A percentile compares a stretch with the other conserved stretches of the same genome.
phyloP scores from a whole-genome alignment of 1,140 invertebrate genomes.

The Amyelois transitella region DNA sequence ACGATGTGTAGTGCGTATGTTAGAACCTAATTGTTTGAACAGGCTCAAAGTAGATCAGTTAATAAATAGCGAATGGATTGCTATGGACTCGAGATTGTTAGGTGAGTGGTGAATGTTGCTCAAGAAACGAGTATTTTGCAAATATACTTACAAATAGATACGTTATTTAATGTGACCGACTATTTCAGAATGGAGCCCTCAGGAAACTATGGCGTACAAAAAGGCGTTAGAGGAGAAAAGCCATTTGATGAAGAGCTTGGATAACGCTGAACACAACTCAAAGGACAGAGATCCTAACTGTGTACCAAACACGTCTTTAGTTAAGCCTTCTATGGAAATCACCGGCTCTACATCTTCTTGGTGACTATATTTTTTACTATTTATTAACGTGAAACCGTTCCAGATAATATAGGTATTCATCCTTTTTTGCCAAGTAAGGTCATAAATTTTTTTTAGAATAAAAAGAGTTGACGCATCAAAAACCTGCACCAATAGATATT shows the following conservation, averaged over 20 bases:
- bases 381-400: neutral
- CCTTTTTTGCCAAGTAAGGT: too few species aligned
- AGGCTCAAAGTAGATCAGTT: conserved; percentile 65
- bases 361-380: conserved; percentile 16
- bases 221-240: conserved; percentile 55
- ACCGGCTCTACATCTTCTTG: conserved; percentile 40
- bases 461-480: too few species aligned
- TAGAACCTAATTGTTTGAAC: conserved; percentile 79
- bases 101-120: conserved; percentile 40
- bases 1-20: conserved; percentile 70
- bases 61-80: conserved; percentile 69
- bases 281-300: conserved; percentile 22
- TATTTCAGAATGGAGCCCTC: conserved; percentile 50
- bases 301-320: conserved; percentile 30
- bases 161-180: neutral
- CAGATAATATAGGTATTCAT: too few species aligned
- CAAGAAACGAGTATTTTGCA: too few species aligned
- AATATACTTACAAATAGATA: too few species aligned
- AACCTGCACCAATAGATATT: too few species aligned
- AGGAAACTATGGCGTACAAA: conserved; percentile 49
- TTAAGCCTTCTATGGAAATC: conserved; percentile 27
- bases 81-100: conserved; percentile 72
- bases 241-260: conserved; percentile 29
- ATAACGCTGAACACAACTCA: conserved; percentile 19
- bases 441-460: too few species aligned